Base-by-base conservation (phyloP, 92 coral and sea anemone genomes). In the Phenganax stokvisi region DNA sequence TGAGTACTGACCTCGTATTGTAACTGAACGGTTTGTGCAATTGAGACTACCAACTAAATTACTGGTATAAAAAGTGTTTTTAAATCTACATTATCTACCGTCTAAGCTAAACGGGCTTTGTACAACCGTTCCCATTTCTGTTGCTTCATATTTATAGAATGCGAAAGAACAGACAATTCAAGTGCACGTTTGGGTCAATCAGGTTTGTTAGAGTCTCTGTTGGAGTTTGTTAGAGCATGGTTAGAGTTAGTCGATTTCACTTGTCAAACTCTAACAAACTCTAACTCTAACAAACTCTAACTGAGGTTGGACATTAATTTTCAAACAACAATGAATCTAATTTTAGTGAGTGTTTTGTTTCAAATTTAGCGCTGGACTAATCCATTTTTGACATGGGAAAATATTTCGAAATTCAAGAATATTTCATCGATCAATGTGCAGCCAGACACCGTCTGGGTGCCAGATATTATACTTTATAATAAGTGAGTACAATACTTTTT, bases 391-490 rank as follows among this genome's bases (percentile, higher is more conserved):
- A 86, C 64, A 61, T 93, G 97, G 97, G 81, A 93, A 65, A 90
- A 90, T 57, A 56, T 66, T 9, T 66, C 72, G 15, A 85, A 91
- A 3, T 91, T 89, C 16, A 89, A 88, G 0, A 91, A 91, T 28
- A 70, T 93, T 9, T 53, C 88, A 47, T 84, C 79, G 55, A 88
- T 93, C 65, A 81, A 81, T 47, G 88, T 93, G 29, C 71, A 87
- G 1, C 89, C 97, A 7, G 76, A 88, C 9, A 72, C 68, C 29
- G 69, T 93, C 7, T 93, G 97, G 97, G 96, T 93, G 1, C 97
- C 97, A 25, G 97, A 93, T 81, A 89, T 92, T n/a, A 81, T 93
- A 47, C 86, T 93, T 6, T 93, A 93, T 81, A 89, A 91, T 90
- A 93, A 93, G 97, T 93, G 84, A 93, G 97, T 53, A 8, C n/a